Conservation (phyloP, 2,797 vertebrate genomes). For the Hydrophis major region DNA sequence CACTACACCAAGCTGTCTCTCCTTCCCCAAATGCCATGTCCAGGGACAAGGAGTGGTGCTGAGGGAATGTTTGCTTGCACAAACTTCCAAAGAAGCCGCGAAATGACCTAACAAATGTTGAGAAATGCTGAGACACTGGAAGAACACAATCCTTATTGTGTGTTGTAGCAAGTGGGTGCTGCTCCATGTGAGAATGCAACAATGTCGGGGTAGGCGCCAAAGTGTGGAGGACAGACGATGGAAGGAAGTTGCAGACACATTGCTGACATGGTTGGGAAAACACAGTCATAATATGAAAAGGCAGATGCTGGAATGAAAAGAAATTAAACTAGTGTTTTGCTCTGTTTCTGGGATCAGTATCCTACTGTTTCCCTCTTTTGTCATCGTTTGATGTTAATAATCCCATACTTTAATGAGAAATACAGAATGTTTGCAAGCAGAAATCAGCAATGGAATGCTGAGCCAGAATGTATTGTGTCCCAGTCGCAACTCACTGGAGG, state of each 20-base stretch:
- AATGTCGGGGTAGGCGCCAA: conserved; percentile 58
- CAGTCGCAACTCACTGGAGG: no score
- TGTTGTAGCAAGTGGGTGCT: conserved; percentile 47
- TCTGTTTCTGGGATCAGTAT: conserved; percentile 40
- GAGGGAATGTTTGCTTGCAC: conserved; percentile 36
- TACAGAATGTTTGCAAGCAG: conserved; percentile 44
- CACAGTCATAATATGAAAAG: conserved; percentile 13
- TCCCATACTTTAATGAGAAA: conserved; percentile 39
- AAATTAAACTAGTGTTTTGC: conserved; percentile 38
- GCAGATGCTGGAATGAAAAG: conserved; percentile 36
- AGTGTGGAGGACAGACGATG: conserved; percentile 44
- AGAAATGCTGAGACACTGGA: conserved; percentile 25
- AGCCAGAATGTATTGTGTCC: background rate
- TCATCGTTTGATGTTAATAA: conserved; percentile 53
- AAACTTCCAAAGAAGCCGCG: conserved; percentile 44
- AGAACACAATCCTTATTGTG: conserved; percentile 32
- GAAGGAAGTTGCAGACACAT: background rate
- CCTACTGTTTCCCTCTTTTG: conserved; percentile 51
- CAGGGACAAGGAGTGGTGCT: conserved; percentile 46
- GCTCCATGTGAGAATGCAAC: conserved; percentile 51
- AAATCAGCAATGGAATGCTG: conserved; percentile 36
- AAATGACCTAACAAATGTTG: conserved; percentile 35
- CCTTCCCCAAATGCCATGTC: background rate
- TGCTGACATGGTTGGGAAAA: conserved; percentile 4
- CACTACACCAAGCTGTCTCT: background rate